Percentiles rank a stretch among this genome's conserved stretches.
Evolutionary conservation across 2,888 invertebrate genomes (phyloP).

Genomic region (Dryobota labecula): DNA sequence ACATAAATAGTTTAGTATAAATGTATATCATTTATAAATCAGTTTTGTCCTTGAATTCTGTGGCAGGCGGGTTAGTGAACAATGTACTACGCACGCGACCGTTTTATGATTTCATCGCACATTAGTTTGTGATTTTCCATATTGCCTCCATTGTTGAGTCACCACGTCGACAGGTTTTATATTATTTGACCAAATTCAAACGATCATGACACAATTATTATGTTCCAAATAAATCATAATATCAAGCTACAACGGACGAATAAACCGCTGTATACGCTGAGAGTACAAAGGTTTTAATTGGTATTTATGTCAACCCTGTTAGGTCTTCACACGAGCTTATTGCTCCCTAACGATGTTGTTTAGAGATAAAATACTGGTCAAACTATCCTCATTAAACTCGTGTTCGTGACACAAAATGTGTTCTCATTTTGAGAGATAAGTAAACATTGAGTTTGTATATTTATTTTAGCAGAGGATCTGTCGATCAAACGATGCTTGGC

Average conservation of each 20-base stretch:
- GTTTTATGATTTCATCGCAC: constrained; percentile 70
- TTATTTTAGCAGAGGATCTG: constrained; percentile 26
- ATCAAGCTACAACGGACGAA: constrained; percentile 23
- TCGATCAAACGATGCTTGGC: constrained; percentile 28
- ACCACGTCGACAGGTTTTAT: constrained; percentile 66
- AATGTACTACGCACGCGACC: constrained; percentile 72
- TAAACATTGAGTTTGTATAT: constrained; percentile 34
- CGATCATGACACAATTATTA: constrained; percentile 32
- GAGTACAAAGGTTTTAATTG: constrained; percentile 51
- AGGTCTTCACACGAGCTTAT: constrained; percentile 51
- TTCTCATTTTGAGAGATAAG: constrained; percentile 26
- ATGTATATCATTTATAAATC: constrained; percentile 35
- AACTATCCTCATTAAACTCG: constrained; percentile 55
- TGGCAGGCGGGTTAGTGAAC: constrained; percentile 63
- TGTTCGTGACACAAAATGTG: constrained; percentile 42
- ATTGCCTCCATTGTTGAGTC: constrained; percentile 72
- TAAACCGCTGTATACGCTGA: constrained; percentile 20
- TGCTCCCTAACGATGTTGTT: constrained; percentile 58
- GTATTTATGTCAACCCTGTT: constrained; percentile 52
- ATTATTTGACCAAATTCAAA: constrained; percentile 28
- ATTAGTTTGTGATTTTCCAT: constrained; percentile 76
- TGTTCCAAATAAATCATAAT: constrained; percentile 14
- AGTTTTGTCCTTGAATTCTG: constrained; percentile 67
- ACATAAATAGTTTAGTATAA: constrained; percentile 27
- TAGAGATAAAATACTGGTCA: constrained; percentile 52